These are phyloP conservation scores for Corythornis cristatus DNA, from an alignment of 2,113 vertebrate species.

Conservation along the genomic window DNA sequence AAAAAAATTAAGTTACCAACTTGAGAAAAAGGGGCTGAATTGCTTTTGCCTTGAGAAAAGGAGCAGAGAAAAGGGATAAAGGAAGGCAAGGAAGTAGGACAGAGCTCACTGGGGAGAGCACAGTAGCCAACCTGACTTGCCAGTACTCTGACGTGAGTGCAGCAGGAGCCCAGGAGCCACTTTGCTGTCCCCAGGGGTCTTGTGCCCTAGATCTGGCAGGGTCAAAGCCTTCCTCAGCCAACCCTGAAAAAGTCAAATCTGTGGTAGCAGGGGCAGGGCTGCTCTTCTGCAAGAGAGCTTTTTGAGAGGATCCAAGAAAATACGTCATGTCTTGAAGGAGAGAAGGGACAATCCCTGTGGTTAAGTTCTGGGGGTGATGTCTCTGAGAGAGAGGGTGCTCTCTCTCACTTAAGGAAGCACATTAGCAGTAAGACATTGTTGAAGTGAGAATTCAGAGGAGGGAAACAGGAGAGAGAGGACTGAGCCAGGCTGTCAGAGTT, in stretches of 20 bases:
- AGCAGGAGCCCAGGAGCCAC: neutral
- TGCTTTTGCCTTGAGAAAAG: slow-evolving; percentile 22
- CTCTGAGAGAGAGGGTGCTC: neutral
- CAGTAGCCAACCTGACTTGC: neutral
- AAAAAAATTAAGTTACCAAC: neutral
- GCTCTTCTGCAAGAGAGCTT: neutral
- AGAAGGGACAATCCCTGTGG: neutral
- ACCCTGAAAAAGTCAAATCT: neutral
- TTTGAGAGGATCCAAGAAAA: neutral
- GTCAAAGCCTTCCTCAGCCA: neutral
- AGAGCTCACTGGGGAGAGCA: slow-evolving; percentile 30
- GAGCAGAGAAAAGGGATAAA: neutral
- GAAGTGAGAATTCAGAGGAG: neutral
- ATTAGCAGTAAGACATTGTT: neutral
- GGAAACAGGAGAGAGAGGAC: neutral
- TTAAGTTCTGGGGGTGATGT: neutral
- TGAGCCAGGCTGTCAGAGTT: neutral
- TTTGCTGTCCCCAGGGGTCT: neutral
- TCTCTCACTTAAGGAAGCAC: neutral
- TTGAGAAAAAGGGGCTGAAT: neutral
- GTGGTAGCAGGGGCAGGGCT: accelerated
- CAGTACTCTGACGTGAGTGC: neutral
- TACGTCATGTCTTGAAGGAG: neutral
- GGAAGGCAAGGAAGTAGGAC: slow-evolving; percentile 18
- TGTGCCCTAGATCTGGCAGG: neutral